Conservation (phyloP, 1,140 invertebrate genomes). For the Planococcus citri region DNA sequence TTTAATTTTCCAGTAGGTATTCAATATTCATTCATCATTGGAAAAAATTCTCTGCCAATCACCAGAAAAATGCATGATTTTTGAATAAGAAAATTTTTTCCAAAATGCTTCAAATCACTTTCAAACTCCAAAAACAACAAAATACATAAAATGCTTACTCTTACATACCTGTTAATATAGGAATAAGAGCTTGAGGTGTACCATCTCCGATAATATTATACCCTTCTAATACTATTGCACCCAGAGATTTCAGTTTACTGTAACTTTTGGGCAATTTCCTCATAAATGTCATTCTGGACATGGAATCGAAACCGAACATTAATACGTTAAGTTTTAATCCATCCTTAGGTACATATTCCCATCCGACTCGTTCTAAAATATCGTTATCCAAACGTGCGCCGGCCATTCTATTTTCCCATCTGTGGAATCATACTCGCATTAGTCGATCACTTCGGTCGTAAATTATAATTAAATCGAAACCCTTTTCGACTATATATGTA, state of each 20-base stretch:
- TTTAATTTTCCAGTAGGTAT: no score
- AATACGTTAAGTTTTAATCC: constrained; percentile 58
- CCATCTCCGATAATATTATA: constrained; percentile 90
- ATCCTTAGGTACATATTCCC: constrained; percentile 39
- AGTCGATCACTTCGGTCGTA: not conserved
- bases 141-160: not conserved
- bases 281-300: constrained; percentile 75
- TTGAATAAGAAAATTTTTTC: not conserved
- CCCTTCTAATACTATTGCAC: constrained; percentile 57
- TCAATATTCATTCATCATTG: no score
- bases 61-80: not conserved
- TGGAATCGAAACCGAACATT: constrained; percentile 83
- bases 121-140: not conserved
- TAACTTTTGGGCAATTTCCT: constrained; percentile 73
- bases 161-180: constrained; percentile 61
- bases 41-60: no score
- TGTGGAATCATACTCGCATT: constrained; percentile 31
- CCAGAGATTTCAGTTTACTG: constrained; percentile 55
- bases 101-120: no score
- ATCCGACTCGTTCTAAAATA: constrained; percentile 35
- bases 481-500: not conserved
- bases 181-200: constrained; percentile 82
- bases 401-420: constrained; percentile 45
- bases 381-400: constrained; percentile 41
- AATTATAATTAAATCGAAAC: not conserved